A percentile compares a stretch with the other conserved stretches of the same genome.
These are phyloP conservation scores for Zosterops japonicus DNA, from an alignment of 2,113 vertebrate genomes.

Conservation along the genomic window DNA sequence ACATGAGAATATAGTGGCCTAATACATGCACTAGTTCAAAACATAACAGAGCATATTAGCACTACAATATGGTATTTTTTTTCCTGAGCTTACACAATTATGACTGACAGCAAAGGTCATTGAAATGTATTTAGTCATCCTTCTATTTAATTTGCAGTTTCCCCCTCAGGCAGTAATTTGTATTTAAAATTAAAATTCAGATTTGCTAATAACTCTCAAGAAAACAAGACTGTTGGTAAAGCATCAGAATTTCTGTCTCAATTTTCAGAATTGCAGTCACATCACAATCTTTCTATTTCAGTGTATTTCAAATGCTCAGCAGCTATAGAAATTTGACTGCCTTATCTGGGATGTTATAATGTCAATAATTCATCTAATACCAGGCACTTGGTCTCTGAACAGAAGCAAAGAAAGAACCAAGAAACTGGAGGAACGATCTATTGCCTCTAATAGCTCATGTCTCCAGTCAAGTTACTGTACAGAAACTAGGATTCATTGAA, in stretches of 20 bases:
- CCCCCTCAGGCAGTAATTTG: background rate
- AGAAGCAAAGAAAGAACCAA: background rate
- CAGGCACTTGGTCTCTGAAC: background rate
- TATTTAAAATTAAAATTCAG: background rate
- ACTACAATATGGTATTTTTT: background rate
- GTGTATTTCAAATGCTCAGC: background rate
- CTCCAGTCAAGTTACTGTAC: background rate
- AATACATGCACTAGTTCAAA: background rate
- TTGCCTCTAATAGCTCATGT: background rate
- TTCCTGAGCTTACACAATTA: background rate
- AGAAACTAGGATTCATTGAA: background rate
- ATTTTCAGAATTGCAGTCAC: background rate
- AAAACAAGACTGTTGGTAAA: background rate
- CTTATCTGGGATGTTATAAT: background rate
- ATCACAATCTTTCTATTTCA: background rate
- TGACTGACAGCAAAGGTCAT: slow-evolving; percentile 10
- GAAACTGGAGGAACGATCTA: background rate
- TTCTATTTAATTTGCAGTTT: background rate
- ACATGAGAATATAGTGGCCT: background rate
- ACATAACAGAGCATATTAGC: background rate
- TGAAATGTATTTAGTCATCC: background rate
- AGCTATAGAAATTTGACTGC: background rate
- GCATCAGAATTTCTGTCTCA: background rate
- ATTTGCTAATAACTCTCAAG: background rate
- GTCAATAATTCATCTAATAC: background rate